Evolutionary conservation across 2,797 vertebrate genomes (phyloP).

Genomic region (Graptemys geographica): DNA sequence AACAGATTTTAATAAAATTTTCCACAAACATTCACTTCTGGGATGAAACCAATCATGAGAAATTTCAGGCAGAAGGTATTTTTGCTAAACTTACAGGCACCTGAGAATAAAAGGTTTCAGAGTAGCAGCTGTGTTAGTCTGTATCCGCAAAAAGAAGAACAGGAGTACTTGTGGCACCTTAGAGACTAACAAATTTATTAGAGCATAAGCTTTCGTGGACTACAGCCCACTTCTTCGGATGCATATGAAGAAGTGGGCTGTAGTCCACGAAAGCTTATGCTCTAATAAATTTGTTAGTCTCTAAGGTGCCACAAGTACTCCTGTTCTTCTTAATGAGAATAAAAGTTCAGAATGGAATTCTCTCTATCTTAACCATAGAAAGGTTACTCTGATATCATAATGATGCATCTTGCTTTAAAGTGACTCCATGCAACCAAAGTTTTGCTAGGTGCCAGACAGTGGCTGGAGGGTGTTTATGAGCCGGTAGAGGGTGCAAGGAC

Average conservation of each 20-base stretch:
- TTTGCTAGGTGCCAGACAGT: neutral
- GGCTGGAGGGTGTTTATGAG: neutral
- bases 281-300: no score
- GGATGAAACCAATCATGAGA: neutral
- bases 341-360: neutral
- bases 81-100: neutral
- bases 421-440: neutral
- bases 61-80: neutral
- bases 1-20: neutral
- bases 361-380: neutral
- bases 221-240: no score
- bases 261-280: no score
- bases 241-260: no score
- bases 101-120: neutral
- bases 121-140: no score
- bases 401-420: neutral
- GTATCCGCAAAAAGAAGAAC: no score
- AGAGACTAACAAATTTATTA: no score
- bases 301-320: no score
- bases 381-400: neutral
- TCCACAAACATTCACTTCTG: neutral
- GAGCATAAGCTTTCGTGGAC: no score
- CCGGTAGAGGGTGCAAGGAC: neutral
- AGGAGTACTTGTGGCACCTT: no score
- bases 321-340: neutral